These are phyloP conservation scores for Benitochromis conjunctus DNA, from an alignment of 2,113 vertebrate genomes.

Conservation along the genomic window DNA sequence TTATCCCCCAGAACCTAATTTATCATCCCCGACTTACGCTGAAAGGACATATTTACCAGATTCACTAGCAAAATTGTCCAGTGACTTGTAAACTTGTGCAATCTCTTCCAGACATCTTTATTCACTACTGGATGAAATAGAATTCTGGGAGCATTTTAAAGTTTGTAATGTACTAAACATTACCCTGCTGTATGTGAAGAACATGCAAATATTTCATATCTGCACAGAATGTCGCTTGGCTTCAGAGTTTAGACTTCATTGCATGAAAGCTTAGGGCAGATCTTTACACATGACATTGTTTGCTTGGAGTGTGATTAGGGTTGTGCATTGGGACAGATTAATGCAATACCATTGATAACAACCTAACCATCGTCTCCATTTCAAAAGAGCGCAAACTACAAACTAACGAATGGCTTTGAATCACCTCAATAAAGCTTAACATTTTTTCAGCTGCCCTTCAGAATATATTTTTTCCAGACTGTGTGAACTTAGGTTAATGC, in stretches of 20 bases:
- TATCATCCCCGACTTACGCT: constrained; percentile 44
- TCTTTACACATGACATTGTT: background rate
- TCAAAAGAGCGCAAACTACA: background rate
- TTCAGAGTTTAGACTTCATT: background rate
- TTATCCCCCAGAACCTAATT: constrained; percentile 55
- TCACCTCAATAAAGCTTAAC: background rate
- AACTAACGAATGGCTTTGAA: background rate
- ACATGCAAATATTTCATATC: background rate
- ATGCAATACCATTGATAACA: background rate
- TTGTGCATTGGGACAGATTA: background rate
- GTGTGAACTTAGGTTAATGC: background rate
- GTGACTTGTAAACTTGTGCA: constrained; percentile 10
- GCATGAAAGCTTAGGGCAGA: background rate
- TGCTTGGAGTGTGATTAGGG: background rate
- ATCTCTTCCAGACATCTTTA: constrained; percentile 25
- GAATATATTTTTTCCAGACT: background rate
- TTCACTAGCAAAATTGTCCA: constrained; percentile 26
- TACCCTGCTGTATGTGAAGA: background rate
- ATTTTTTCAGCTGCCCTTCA: background rate
- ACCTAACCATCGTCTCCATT: background rate
- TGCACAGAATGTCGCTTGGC: background rate
- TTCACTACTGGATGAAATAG: constrained; percentile 21
- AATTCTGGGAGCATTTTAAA: constrained; percentile 10
- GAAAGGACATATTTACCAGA: constrained; percentile 42
- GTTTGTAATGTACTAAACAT: background rate